Evolutionary conservation across 2,797 vertebrate species (phyloP), one percentile per base, ranked within the genome.

Genomic region (Hydrolagus colliei): DNA sequence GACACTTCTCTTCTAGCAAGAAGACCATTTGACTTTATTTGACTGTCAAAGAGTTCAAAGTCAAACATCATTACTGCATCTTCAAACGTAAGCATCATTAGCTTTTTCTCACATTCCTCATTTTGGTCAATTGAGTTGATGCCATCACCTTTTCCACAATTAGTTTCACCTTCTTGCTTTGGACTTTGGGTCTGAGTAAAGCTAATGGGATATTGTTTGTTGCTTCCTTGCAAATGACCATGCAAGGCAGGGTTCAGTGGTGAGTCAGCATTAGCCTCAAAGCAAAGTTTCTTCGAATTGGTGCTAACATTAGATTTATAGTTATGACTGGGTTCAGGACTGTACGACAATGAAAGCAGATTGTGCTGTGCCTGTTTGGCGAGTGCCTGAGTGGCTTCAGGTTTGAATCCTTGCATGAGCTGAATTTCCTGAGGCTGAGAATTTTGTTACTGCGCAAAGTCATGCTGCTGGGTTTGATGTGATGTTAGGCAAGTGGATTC

Each of bases 21-120:
- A 4, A 35, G 79, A 10, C 62, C 79, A 41, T 18, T 68, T n/a
- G 41, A 68, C 79, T 41, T 41, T 52, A 6, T 27, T 1, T 22
- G 79, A 9, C 20, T 68, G 65, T 84, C 79, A 6, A 84, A 84
- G 32, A 84, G 79, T 41, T 84, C 65, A n/a, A 84, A 84, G 65
- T 84, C 79, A 52, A 84, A 84, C 79, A 84, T 84, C 79, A 71
- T 84, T 16, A 84, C 79, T n/a, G 79, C 79, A n/a, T 84, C 79
- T 68, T 84, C 79, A 52, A 84, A 84, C 1, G 79, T 68, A 9
- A 71, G 16, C 79, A 71, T 71, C 79, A 71, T 84, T 35, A 84
- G 11, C 22, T 41, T 84, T 65, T 71, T 65, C 62, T 79, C 65
- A 71, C 16, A 84, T 9, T 71, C 79, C 32, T 84, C 65, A 0